A percentile compares a stretch with the other conserved stretches of the same genome.
phyloP scores from a whole-genome alignment of 2,888 invertebrate genomes.

The Limenitis camilla region DNA sequence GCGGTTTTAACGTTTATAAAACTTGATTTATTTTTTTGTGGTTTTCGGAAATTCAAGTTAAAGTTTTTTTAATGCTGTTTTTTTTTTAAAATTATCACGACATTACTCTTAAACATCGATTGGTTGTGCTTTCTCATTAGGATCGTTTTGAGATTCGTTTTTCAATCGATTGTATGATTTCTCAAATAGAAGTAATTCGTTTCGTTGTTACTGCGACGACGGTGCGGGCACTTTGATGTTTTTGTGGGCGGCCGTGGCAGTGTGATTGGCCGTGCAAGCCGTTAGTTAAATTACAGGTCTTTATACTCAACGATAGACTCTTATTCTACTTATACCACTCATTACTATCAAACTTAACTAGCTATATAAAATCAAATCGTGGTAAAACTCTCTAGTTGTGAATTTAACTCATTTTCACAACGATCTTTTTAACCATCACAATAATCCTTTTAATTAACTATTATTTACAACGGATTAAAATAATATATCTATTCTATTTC shows the following conservation, averaged over 20 bases:
- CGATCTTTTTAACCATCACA: no score
- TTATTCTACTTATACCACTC: slow-evolving; percentile 1
- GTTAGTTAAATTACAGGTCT: slow-evolving; percentile 30
- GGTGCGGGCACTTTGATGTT: slow-evolving; percentile 65
- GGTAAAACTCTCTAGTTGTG: neutral
- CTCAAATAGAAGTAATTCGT: slow-evolving; percentile 66
- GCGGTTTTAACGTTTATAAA: no score
- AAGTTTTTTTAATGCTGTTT: no score
- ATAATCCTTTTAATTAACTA: no score
- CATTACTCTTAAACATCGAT: slow-evolving; percentile 44
- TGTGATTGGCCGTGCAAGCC: slow-evolving; percentile 46
- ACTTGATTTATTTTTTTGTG: no score
- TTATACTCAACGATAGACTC: slow-evolving; percentile 21
- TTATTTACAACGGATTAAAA: neutral
- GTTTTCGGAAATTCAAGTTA: no score
- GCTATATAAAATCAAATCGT: neutral
- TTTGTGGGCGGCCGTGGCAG: slow-evolving; percentile 44
- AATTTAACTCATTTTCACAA: neutral
- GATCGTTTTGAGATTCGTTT: slow-evolving; percentile 39
- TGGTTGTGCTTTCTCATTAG: slow-evolving; percentile 51
- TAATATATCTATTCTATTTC: neutral
- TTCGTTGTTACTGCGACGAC: slow-evolving; percentile 52
- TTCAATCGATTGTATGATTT: slow-evolving; percentile 57
- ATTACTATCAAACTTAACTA: neutral
- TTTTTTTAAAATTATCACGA: no score